Evolutionary conservation across 2,888 invertebrate species (phyloP).

Genomic region (Pammene fasciana): DNA sequence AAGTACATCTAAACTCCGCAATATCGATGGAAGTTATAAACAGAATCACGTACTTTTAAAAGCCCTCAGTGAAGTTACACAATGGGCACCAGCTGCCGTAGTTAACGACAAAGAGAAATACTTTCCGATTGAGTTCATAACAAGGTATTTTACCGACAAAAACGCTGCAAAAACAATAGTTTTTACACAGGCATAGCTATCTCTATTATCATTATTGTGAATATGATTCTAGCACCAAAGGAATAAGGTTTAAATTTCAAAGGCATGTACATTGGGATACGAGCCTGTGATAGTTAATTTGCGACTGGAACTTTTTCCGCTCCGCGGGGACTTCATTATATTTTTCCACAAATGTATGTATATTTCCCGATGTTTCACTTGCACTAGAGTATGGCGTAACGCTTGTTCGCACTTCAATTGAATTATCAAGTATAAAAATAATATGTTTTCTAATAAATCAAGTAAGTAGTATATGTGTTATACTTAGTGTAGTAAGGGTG

Average conservation of each 20-base stretch:
- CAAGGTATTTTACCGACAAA: slow-evolving; percentile 42
- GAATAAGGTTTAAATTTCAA: neutral
- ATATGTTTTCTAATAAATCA: neutral
- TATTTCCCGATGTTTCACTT: slow-evolving; percentile 12
- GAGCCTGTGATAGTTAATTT: neutral
- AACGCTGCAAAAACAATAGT: neutral
- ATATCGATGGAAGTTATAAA: slow-evolving; percentile 34
- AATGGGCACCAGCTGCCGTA: slow-evolving; percentile 44
- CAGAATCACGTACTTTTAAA: slow-evolving; percentile 32
- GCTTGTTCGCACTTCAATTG: slow-evolving; percentile 16
- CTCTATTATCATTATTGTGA: neutral
- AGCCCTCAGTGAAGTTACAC: slow-evolving; percentile 49
- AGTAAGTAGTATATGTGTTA: too few relatives aligned
- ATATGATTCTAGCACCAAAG: neutral
- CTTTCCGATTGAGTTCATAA: slow-evolving; percentile 48
- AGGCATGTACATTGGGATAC: neutral
- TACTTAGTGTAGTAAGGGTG: too few relatives aligned
- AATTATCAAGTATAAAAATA: neutral
- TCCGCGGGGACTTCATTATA: slow-evolving; percentile 30
- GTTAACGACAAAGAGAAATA: slow-evolving; percentile 49
- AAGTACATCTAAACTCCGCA: slow-evolving; percentile 19
- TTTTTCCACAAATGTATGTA: slow-evolving; percentile 11
- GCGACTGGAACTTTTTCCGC: slow-evolving; percentile 46
- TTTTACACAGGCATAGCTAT: neutral
- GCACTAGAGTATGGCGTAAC: neutral